Evolutionary conservation across 2,888 invertebrate species (phyloP), one percentile per base, ranked within the genome.

Genomic region (Pollenia angustigena): DNA sequence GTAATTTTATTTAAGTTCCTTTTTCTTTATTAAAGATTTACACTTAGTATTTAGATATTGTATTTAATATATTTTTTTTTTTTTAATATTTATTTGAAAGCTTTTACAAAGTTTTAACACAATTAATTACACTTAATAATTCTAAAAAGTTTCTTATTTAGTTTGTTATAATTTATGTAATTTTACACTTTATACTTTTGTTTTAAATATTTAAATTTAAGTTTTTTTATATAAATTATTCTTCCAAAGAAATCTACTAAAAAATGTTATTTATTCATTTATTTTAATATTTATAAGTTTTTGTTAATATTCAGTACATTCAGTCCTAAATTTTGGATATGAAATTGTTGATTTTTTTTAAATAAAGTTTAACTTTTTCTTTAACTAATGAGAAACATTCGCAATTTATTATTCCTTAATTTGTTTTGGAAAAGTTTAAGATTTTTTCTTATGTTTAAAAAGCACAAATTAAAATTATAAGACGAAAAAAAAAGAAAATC

Each of bases 241-340:
- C 23, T 48, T 75, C 1, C 18, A 75, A 69, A 85, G 60, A 62
- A 80, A 75, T 71, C 62, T 85, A 62, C 40, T 62, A 32, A 71
- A 64, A 52, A 54, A 23, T 50, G 54, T 69, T 62, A 46, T 50
- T 74, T 58, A 48, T 60, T 46, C 58, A 64, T 79, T 68, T 62
- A 32, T 40, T 62, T 82, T 60, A 66, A 85, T 76, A 64, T 72
- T 81, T 71, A 50, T 66, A 54, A 79, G 56, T 82, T 80, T 52
- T 81, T 76, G 62, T 89, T 89, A 71, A 82, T 85, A 75, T 85
- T 85, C 83, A 83, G 79, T 85, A 86, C 89, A 88, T 89, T 90
- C 91, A 91, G 91, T 90, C 90, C 89, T 88, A 90, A 89, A 83
- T 88, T 89, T 88, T 83, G 88, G 90, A 91, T 91, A 91, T 91